Percentiles rank a stretch among this genome's conserved stretches.
These are phyloP conservation scores for Neomorphus geoffroyi DNA, from an alignment of 2,797 vertebrate genomes.

Conservation along the genomic window DNA sequence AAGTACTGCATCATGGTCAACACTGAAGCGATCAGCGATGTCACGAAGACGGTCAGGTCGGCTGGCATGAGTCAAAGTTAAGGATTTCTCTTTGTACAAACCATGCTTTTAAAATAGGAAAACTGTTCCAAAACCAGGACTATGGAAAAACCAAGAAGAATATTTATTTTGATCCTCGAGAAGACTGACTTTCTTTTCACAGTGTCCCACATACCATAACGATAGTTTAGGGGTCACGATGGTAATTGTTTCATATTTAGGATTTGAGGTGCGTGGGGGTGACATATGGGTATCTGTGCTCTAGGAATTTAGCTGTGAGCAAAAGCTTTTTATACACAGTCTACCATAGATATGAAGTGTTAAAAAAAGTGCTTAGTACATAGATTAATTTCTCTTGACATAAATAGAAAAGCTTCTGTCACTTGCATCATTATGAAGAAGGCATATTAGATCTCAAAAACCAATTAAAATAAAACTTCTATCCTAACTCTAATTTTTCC, in stretches of 20 bases:
- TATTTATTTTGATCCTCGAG: not conserved
- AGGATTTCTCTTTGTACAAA: constrained; percentile 59
- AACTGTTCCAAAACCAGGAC: not conserved
- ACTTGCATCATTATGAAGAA: not conserved
- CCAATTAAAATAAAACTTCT: not conserved
- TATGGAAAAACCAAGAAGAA: not conserved
- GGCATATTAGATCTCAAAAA: not conserved
- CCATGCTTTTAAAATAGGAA: not conserved
- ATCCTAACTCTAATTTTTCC: not conserved
- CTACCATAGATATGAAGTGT: not conserved
- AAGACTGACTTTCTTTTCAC: not conserved
- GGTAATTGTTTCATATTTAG: constrained; percentile 1
- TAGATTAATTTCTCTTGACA: constrained; percentile 13
- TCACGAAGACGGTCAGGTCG: constrained; percentile 94
- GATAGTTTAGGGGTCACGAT: not conserved
- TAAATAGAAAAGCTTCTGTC: constrained; percentile 1
- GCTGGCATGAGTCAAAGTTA: constrained; percentile 76
- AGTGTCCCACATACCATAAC: not conserved
- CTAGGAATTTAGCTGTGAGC: constrained; percentile 7
- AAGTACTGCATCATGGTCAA: constrained; percentile 94
- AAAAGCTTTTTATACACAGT: constrained; percentile 38
- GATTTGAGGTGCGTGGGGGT: not conserved
- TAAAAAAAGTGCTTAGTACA: constrained; percentile 19
- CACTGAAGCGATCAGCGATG: constrained; percentile 92
- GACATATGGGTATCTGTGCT: not conserved